Conservation (phyloP, 1,140 invertebrate genomes). For the Megathymus violae region DNA sequence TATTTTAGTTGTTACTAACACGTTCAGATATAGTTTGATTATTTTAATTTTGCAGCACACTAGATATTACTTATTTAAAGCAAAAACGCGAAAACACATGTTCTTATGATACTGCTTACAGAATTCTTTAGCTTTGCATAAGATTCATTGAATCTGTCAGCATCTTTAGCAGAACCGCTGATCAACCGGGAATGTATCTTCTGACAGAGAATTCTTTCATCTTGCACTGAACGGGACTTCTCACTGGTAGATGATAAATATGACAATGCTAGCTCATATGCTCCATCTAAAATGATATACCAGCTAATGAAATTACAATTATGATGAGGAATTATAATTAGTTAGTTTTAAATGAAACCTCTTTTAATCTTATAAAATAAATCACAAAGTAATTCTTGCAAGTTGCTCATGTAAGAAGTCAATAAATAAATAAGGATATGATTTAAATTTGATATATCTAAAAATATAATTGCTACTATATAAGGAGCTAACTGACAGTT, state of each 20-base stretch:
- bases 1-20: no score
- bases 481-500: conserved; percentile 38
- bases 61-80: no score
- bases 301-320: no score
- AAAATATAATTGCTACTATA: background rate
- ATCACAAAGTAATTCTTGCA: conserved; percentile 62
- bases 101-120: conserved; percentile 53
- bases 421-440: conserved; percentile 11
- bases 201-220: conserved; percentile 74
- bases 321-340: no score
- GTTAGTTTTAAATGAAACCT: conserved; percentile 35
- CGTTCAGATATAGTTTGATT: no score
- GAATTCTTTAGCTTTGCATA: conserved; percentile 78
- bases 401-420: conserved; percentile 53
- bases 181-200: conserved; percentile 69
- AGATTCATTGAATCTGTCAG: conserved; percentile 78
- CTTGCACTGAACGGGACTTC: conserved; percentile 49
- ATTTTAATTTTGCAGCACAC: no score
- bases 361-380: conserved; percentile 50
- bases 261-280: conserved; percentile 78
- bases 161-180: conserved; percentile 61
- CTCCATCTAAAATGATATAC: conserved; percentile 68
- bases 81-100: no score
- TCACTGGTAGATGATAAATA: conserved; percentile 69
- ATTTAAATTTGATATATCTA: background rate